Evolutionary conservation across 2,797 vertebrate genomes (phyloP).

Genomic region (Sebastes oblongus): DNA sequence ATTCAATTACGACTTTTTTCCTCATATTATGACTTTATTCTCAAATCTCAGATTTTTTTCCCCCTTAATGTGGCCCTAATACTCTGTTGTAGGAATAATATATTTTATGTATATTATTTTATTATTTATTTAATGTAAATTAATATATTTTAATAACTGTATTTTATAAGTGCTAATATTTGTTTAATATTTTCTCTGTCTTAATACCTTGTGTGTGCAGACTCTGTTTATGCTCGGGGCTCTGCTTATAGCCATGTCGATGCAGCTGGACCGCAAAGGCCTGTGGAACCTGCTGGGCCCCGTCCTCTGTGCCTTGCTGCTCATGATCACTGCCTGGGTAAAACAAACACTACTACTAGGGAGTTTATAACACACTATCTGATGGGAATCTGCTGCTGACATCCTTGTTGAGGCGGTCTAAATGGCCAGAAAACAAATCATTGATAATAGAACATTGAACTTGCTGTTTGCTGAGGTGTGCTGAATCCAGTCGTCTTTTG

Average conservation of each 20-base stretch:
- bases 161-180: no score
- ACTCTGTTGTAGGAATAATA: neutral
- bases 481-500: neutral
- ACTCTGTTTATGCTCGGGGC: constrained; percentile 89
- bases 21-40: no score
- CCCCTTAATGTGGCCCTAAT: accelerated
- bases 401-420: neutral
- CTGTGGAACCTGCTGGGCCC: constrained; percentile 97
- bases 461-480: neutral
- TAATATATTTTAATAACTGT: no score
- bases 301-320: constrained; percentile 82
- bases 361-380: neutral
- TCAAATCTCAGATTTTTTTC: no score
- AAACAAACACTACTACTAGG: neutral
- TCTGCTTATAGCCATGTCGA: constrained; percentile 93
- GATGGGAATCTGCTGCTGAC: neutral
- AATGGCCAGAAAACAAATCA: neutral
- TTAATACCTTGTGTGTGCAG: constrained; percentile 61
- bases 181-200: neutral
- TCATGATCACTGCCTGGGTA: constrained; percentile 80
- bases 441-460: neutral
- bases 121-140: neutral
- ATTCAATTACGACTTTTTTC: no score
- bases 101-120: neutral
- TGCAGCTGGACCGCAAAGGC: constrained; percentile 94